These are phyloP conservation scores for Pavo muticus DNA, from an alignment of 2,113 vertebrate genomes.

Conservation along the genomic window DNA sequence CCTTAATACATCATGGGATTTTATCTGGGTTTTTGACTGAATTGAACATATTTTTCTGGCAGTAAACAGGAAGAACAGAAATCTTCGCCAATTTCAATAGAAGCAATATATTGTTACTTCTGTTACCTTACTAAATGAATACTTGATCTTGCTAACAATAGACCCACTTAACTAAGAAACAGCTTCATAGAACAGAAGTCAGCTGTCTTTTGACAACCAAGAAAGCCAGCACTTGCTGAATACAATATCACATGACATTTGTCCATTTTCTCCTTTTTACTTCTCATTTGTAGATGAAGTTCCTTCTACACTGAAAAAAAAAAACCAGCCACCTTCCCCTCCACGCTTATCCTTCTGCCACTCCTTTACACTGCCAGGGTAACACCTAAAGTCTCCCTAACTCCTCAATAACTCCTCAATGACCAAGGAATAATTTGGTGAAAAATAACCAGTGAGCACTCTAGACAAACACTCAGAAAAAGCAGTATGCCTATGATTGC, in stretches of 20 bases:
- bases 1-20: not conserved
- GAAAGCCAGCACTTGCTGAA: not conserved
- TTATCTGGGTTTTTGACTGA: not conserved
- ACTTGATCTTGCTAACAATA: slow-evolving; percentile 26
- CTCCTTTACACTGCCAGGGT: not conserved
- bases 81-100: not conserved
- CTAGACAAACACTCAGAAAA: not conserved
- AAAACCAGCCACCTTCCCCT: not conserved
- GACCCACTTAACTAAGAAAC: slow-evolving; percentile 16
- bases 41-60: not conserved
- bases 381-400: not conserved
- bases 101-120: slow-evolving; percentile 14
- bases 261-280: not conserved
- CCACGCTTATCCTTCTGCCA: not conserved
- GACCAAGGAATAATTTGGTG: not conserved
- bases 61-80: not conserved
- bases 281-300: not conserved
- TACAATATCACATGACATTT: not conserved
- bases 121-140: slow-evolving; percentile 34
- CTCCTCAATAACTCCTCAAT: not conserved
- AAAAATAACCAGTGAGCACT: not conserved
- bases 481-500: not conserved
- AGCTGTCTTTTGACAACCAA: slow-evolving; percentile 38
- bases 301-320: not conserved
- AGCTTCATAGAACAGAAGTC: not conserved